Evolutionary conservation across 2,113 vertebrate genomes (phyloP), one percentile per base, ranked within the genome.

Genomic region (Cavia porcellus): DNA sequence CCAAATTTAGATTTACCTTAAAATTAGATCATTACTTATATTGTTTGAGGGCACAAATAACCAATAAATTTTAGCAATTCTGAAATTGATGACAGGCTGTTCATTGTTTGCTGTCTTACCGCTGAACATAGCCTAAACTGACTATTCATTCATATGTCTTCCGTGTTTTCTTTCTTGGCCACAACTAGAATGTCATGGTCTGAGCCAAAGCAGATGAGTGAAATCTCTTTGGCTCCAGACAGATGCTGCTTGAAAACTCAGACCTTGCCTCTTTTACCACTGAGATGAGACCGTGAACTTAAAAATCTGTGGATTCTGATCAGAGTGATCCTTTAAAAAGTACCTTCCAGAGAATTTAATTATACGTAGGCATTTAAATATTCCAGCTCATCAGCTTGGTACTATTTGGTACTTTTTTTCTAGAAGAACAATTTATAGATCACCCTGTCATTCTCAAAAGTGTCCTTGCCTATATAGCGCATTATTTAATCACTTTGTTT

Each of bases 41-140:
- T 81, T 66, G 88, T 97, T 90, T 96, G 62, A 98, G 90, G 94
- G 95, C 82, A 96, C 95, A 89, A 98, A 98, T 96, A 59, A 59
- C 57, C 7, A 47, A 38, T 96, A 82, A 38, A 17, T 81, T 68
- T 80, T 98, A 98, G 92, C 81, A n/a, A 95, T 94, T 98, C 95
- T 98, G 91, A 93, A 97, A 62, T 94, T 66, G 1, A 45, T 95
- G 82, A 8, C 74, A 94, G 32, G 22, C 14, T 86, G 22, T 59
- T 62, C 74, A 42, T 93, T 93, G 88, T 97, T 96, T 38, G 68
- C 57, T 92, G 19, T 30, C 32, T 97, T 77, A 61, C 14, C 9
- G 42, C 28, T 4, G 25, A 95, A 70, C 95, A 72, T 86, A 77
- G n/a, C 95, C 22, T 92, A 86, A 92, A 74, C 75, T 57, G 74